phyloP scores from a whole-genome alignment of 2,113 vertebrate species.

The Rhinopithecus roxellana region DNA sequence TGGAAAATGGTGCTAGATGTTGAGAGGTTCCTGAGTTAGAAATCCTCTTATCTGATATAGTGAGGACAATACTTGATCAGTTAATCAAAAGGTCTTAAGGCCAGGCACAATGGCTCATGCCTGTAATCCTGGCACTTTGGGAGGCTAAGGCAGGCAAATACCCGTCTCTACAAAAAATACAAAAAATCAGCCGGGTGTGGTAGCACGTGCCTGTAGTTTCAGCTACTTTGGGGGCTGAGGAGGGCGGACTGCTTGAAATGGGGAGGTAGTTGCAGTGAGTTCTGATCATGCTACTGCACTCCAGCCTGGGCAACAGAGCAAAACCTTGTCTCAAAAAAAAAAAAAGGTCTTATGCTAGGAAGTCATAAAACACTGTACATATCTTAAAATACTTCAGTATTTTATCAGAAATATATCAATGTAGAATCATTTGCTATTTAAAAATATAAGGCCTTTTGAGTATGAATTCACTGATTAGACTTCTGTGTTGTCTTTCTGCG shows the following conservation, averaged over 20 bases:
- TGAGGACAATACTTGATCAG: not conserved
- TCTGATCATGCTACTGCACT: no score
- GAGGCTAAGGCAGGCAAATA: not conserved
- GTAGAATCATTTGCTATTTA: not conserved
- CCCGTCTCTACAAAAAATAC: not conserved
- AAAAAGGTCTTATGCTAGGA: not conserved
- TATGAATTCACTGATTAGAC: not conserved
- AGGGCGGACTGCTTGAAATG: not conserved
- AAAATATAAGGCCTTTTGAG: not conserved
- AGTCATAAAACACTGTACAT: not conserved
- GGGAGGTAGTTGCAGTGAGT: no score
- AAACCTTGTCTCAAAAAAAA: no score
- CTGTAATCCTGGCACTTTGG: no score
- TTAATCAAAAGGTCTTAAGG: not conserved
- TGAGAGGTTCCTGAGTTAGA: not conserved
- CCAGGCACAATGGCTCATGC: not conserved
- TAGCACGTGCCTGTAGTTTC: not conserved
- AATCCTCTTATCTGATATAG: not conserved
- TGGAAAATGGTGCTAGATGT: not conserved
- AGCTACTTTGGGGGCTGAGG: not conserved
- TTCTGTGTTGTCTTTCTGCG: not conserved
- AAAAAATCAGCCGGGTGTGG: not conserved
- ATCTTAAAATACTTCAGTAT: constrained; percentile 5
- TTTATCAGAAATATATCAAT: not conserved
- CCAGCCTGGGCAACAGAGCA: no score